A percentile compares a stretch with the other conserved stretches of the same genome.
These are phyloP conservation scores for human (Homo sapiens) DNA, from an alignment of 2,113 vertebrate genomes.

Conservation along the genomic window DNA sequence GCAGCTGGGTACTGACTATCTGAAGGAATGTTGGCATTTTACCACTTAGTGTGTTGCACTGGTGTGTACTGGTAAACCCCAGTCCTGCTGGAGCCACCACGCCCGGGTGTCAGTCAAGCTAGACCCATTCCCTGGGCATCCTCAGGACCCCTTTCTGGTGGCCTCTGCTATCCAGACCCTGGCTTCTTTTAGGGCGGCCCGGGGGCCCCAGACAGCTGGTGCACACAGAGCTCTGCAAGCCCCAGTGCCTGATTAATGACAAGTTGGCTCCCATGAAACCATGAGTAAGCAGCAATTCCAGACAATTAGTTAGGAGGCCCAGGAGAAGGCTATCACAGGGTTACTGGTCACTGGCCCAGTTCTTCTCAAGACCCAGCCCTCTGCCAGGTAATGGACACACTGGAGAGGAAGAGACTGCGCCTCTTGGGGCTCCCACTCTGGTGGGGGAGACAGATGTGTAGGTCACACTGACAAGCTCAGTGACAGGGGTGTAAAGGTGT, in stretches of 20 bases:
- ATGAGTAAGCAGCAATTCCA: slow-evolving; percentile 19
- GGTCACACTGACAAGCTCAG: neutral
- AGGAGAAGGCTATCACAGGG: slow-evolving; percentile 23
- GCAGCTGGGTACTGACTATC: neutral
- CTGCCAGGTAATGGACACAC: neutral
- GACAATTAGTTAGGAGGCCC: slow-evolving; percentile 63
- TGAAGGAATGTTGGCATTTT: neutral
- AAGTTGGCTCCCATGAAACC: slow-evolving; percentile 40
- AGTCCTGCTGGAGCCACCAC: neutral
- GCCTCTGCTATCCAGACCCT: neutral
- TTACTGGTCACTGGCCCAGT: neutral
- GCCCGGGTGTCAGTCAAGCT: neutral
- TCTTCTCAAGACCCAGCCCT: neutral
- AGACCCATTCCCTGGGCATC: neutral
- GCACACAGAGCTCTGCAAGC: slow-evolving; percentile 46
- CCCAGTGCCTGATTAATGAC: slow-evolving; percentile 62
- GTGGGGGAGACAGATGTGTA: neutral
- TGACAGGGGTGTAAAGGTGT: neutral
- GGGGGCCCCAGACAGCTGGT: neutral
- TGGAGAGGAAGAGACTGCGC: neutral
- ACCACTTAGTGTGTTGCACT: neutral
- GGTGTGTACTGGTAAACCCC: neutral
- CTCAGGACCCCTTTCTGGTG: neutral
- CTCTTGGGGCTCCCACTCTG: neutral
- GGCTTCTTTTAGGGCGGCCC: neutral